Conservation (phyloP, 2,888 invertebrate species). For the Lochmaea capreae region DNA sequence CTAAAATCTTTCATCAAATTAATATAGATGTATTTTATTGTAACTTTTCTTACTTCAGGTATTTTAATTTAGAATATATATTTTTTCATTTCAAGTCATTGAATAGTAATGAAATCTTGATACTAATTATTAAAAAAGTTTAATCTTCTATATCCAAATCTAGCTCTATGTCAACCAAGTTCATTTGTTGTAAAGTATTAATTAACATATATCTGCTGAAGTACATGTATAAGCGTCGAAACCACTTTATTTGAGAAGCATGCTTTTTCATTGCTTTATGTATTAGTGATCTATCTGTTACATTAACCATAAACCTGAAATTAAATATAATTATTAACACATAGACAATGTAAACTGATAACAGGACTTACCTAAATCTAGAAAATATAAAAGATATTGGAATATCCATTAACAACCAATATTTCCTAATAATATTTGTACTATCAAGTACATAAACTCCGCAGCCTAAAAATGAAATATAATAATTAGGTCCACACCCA, state of each 20-base stretch:
- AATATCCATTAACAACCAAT: constrained; percentile 85
- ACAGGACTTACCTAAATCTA: constrained; percentile 75
- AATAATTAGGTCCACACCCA: not conserved
- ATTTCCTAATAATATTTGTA: constrained; percentile 88
- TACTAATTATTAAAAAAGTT: constrained; percentile 57
- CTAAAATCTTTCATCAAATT: not conserved
- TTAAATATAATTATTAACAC: not conserved
- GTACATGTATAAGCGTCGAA: constrained; percentile 86
- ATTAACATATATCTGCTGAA: constrained; percentile 93
- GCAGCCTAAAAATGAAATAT: constrained; percentile 71
- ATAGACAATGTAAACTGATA: not conserved
- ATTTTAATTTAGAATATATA: not conserved
- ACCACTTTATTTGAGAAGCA: constrained; percentile 95
- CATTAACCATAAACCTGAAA: constrained; percentile 74
- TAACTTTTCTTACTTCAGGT: not conserved
- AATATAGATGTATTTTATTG: not conserved
- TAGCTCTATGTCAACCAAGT: constrained; percentile 79
- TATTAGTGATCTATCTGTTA: constrained; percentile 71
- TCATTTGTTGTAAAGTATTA: constrained; percentile 85
- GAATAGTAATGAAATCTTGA: not conserved
- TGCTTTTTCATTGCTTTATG: constrained; percentile 88
- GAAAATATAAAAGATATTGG: constrained; percentile 83
- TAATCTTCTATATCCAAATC: constrained; percentile 77
- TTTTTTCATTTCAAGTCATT: constrained; percentile 9
- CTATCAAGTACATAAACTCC: constrained; percentile 86